Conservation (phyloP, 2,113 vertebrate species). For the Xyrauchen texanus region DNA sequence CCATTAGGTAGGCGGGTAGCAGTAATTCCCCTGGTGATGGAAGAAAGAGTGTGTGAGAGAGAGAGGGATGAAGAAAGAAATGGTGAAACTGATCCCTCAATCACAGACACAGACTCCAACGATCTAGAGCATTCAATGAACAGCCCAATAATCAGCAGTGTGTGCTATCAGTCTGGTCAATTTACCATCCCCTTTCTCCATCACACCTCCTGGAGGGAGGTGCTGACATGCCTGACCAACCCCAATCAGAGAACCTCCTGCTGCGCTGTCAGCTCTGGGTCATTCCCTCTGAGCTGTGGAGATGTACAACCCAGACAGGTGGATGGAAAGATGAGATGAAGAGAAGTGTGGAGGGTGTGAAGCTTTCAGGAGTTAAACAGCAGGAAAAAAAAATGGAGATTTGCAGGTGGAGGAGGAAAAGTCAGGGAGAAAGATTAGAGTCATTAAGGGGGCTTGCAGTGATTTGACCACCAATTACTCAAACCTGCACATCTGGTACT, state of each 20-base stretch:
- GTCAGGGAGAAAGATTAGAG: constrained; percentile 58
- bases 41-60: background rate
- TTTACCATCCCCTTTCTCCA: constrained; percentile 2
- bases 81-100: constrained; percentile 6
- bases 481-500: constrained; percentile 72
- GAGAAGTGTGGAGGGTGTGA: background rate
- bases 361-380: constrained; percentile 8
- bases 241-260: constrained; percentile 5
- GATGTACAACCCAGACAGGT: background rate
- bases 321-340: background rate
- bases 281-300: background rate
- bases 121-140: constrained; percentile 10
- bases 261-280: constrained; percentile 16
- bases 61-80: background rate
- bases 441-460: constrained; percentile 56
- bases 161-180: constrained; percentile 15
- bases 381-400: background rate
- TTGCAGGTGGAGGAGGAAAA: constrained; percentile 9
- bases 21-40: constrained; percentile 37
- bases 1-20: constrained; percentile 32
- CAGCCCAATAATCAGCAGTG: background rate
- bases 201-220: constrained; percentile 11
- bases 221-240: constrained; percentile 21
- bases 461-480: constrained; percentile 70
- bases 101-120: constrained; percentile 2